Percentiles rank a stretch among this genome's conserved stretches.
Conservation (phyloP, 1,140 invertebrate genomes). For the Megalonaias nervosa region DNA sequence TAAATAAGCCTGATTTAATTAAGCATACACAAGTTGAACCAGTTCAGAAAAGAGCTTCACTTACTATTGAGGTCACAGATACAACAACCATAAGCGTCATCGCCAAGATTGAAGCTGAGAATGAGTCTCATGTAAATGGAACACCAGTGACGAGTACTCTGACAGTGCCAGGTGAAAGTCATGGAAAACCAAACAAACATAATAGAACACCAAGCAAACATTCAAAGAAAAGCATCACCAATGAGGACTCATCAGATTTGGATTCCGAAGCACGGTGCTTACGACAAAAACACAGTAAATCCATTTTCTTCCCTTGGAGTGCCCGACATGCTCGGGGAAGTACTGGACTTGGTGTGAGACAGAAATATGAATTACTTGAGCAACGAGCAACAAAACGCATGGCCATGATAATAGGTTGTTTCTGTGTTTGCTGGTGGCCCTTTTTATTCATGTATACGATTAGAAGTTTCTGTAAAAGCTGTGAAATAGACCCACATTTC, state of each 20-base stretch:
- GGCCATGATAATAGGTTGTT: slow-evolving; percentile 98
- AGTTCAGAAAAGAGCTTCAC: neutral
- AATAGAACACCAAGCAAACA: slow-evolving; percentile 23
- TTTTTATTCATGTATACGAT: slow-evolving; percentile 89
- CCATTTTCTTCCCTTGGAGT: slow-evolving; percentile 37
- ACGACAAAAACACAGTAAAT: slow-evolving; percentile 17
- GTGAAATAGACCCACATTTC: slow-evolving; percentile 55
- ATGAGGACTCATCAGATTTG: slow-evolving; percentile 32
- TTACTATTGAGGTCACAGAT: slow-evolving; percentile 31
- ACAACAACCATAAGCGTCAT: neutral
- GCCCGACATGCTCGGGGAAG: slow-evolving; percentile 16
- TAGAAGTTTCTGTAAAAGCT: slow-evolving; percentile 61
- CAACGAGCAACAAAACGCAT: slow-evolving; percentile 96
- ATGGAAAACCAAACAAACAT: neutral
- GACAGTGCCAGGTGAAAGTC: slow-evolving; percentile 8
- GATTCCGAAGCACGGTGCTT: slow-evolving; percentile 21
- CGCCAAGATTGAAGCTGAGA: slow-evolving; percentile 21
- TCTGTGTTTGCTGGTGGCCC: slow-evolving; percentile 98
- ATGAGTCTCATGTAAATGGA: neutral
- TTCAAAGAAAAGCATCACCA: slow-evolving; percentile 29
- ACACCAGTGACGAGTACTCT: neutral
- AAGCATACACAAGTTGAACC: slow-evolving; percentile 1
- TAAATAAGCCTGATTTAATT: slow-evolving; percentile 7
- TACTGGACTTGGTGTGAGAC: slow-evolving; percentile 52
- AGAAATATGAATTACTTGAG: slow-evolving; percentile 80